These are phyloP conservation scores for Caenorhabditis briggsae DNA, from an alignment of 1,140 invertebrate species.

Conservation along the genomic window DNA sequence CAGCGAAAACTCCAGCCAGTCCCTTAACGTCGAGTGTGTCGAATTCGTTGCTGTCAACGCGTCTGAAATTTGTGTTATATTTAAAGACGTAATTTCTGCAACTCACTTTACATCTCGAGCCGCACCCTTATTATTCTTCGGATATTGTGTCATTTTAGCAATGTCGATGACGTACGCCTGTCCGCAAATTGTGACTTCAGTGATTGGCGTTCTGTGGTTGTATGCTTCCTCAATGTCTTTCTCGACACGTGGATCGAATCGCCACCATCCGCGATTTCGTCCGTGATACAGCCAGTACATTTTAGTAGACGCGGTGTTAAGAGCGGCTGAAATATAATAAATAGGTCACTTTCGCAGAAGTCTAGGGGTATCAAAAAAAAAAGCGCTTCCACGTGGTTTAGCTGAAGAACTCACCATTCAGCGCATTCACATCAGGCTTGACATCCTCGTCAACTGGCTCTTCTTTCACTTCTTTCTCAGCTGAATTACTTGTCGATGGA, in stretches of 20 bases:
- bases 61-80: conserved; percentile 1
- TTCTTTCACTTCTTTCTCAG: conserved; percentile 14
- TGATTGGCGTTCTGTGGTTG: not conserved
- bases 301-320: not conserved
- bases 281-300: conserved; percentile 41
- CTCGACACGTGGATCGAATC: conserved; percentile 48
- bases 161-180: conserved; percentile 53
- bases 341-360: not conserved
- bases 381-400: no score
- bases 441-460: conserved; percentile 71
- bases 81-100: not conserved
- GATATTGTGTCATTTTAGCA: conserved; percentile 15
- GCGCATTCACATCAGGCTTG: conserved; percentile 11
- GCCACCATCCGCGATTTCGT: conserved; percentile 54
- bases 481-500: not conserved
- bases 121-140: not conserved
- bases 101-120: conserved; percentile 41
- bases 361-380: not conserved
- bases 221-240: conserved; percentile 44
- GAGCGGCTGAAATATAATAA: not conserved
- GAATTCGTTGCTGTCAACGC: conserved; percentile 12
- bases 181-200: conserved; percentile 53
- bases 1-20: conserved; percentile 5
- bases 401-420: not conserved
- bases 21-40: conserved; percentile 11